Percentiles rank a stretch among this genome's conserved stretches.
Evolutionary conservation across 1,140 invertebrate genomes (phyloP).

Genomic region (Drosophila sp.): DNA sequence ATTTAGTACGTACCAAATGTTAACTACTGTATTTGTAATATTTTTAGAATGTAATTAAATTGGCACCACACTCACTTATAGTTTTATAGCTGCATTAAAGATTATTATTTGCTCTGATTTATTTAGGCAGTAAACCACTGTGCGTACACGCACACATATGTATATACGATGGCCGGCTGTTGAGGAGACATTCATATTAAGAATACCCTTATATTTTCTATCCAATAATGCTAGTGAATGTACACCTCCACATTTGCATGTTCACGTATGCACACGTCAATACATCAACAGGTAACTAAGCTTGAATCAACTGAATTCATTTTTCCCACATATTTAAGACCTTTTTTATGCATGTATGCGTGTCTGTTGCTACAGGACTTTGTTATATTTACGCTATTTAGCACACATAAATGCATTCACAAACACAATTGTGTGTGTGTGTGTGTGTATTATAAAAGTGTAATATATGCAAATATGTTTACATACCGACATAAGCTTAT

Average conservation of each 20-base stretch:
- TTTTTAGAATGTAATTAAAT: no score
- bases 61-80: no score
- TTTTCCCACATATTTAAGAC: neutral
- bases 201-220: neutral
- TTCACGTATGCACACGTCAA: slow-evolving; percentile 15
- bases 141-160: neutral
- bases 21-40: no score
- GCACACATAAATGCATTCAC: neutral
- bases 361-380: neutral
- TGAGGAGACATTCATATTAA: neutral
- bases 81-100: no score
- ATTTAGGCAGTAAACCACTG: neutral
- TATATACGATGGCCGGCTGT: neutral
- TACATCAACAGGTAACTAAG: slow-evolving; percentile 36
- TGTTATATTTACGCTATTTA: no score
- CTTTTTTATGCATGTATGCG: neutral
- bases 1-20: no score
- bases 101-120: neutral
- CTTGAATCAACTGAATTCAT: slow-evolving; percentile 2
- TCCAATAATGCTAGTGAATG: neutral
- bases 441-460: neutral
- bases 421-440: neutral
- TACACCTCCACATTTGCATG: neutral
- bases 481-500: neutral
- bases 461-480: neutral